Conservation (phyloP, 2,113 vertebrate genomes). For the Ellobius talpinus region DNA sequence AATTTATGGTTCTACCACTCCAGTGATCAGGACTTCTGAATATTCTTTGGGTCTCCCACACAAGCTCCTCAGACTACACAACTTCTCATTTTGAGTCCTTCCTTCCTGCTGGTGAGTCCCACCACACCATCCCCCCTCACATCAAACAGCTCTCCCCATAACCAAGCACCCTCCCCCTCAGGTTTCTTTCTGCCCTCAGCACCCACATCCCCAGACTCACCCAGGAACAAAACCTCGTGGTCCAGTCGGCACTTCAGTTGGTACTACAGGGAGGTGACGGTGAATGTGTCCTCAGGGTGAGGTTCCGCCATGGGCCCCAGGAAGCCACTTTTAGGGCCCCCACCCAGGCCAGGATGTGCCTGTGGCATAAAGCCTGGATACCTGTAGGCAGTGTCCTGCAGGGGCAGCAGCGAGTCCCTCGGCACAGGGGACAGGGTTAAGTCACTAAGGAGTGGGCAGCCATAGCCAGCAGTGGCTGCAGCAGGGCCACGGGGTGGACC, state of each 20-base stretch:
- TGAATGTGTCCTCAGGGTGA: conserved; percentile 97
- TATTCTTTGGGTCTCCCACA: neutral
- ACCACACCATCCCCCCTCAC: neutral
- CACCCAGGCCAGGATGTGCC: conserved; percentile 90
- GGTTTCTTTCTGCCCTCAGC: neutral
- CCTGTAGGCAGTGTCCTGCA: conserved; percentile 94
- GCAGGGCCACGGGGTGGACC: conserved; percentile 84
- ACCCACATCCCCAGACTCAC: conserved; percentile 83
- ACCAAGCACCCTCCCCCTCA: neutral
- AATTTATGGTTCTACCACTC: neutral
- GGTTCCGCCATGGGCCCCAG: conserved; percentile 98
- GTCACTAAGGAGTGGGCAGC: conserved; percentile 91
- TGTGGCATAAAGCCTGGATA: conserved; percentile 93
- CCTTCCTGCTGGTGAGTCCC: neutral
- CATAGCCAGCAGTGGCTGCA: conserved; percentile 84
- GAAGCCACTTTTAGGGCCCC: conserved; percentile 92
- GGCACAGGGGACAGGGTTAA: conserved; percentile 95
- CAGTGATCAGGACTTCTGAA: neutral
- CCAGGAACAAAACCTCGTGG: conserved; percentile 91
- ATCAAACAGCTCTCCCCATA: neutral
- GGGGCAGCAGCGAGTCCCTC: conserved; percentile 95
- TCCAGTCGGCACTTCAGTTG: conserved; percentile 91
- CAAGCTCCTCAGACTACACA: neutral
- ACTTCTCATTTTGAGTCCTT: neutral
- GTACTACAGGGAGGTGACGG: conserved; percentile 99